Evolutionary conservation across 2,797 vertebrate genomes (phyloP), one percentile per base, ranked within the genome.

Genomic region (Typhlichthys eigenmanni): DNA sequence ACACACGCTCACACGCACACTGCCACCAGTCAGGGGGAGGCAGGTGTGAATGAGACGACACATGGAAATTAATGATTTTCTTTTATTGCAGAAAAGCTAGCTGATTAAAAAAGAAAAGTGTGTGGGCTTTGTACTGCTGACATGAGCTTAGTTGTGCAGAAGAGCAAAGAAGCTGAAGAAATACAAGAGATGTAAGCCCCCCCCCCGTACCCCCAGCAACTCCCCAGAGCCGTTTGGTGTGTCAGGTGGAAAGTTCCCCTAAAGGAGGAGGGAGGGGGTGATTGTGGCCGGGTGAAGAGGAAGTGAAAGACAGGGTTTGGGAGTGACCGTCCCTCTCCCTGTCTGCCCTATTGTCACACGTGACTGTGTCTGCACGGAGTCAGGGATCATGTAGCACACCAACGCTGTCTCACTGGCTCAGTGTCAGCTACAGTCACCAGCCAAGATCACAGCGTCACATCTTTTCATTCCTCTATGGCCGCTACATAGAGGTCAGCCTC

Each of bases 381-480:
- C 16, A 17, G 16, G 45, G 58, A 69, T 84, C 75, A 82, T 86
- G 83, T 82, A 84, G 83, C 69, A 81, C 78, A 80, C 73, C 70
- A 86, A 80, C 81, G 76, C 74, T 76, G 83, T 83, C 82, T 75
- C 72, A 62, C 67, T 84, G 82, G 81, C 83, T 86, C 84, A 78
- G 62, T 48, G 38, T 78, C 68, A 47, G 74, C 68, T 81, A 74
- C 82, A 73, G 46, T 13, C 54, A 32, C 64, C 43, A 29, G 6
- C 32, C 56, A 19, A 19, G 19, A 19, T 19, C 19, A 19, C 19
- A 19, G 1, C 2, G 1, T 19, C 19, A 19, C 19, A 19, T 19
- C 19, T 19, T 19, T 19, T 19, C 19, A 19, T 19, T 19, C 19
- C 19, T 19, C 19, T 19, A 19, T 19, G 19, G 19, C 19, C 19